Evolutionary conservation across 2,888 invertebrate species (phyloP).

Genomic region (Adelphocoris suturalis): DNA sequence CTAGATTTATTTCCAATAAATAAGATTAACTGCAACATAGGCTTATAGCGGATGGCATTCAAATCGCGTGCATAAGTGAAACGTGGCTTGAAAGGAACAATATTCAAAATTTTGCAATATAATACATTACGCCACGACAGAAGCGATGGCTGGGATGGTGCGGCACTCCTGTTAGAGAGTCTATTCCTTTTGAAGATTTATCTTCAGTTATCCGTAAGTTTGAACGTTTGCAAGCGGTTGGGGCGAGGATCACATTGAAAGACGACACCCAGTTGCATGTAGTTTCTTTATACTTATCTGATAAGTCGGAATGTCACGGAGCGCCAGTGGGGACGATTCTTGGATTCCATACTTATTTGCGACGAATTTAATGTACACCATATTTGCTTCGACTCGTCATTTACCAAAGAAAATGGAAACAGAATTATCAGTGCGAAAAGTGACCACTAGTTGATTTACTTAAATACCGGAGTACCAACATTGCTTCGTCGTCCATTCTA

Average conservation of each 20-base stretch:
- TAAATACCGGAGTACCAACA: neutral
- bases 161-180: neutral
- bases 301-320: neutral
- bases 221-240: neutral
- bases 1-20: no score
- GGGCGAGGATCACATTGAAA: neutral
- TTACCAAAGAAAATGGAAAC: neutral
- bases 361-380: neutral
- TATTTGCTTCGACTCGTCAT: neutral
- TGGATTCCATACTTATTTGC: neutral
- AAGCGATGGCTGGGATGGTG: neutral
- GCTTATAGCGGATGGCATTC: no score
- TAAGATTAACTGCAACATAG: no score
- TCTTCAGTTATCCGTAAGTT: neutral
- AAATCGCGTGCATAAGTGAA: no score
- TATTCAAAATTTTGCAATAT: neutral
- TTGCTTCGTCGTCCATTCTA: neutral
- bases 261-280: neutral
- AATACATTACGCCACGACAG: neutral
- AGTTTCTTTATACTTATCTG: neutral
- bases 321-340: neutral
- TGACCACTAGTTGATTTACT: neutral
- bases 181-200: neutral
- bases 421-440: neutral
- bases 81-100: neutral